These are phyloP conservation scores for Xestia sexstrigata DNA, from an alignment of 2,888 invertebrate species.

Conservation along the genomic window DNA sequence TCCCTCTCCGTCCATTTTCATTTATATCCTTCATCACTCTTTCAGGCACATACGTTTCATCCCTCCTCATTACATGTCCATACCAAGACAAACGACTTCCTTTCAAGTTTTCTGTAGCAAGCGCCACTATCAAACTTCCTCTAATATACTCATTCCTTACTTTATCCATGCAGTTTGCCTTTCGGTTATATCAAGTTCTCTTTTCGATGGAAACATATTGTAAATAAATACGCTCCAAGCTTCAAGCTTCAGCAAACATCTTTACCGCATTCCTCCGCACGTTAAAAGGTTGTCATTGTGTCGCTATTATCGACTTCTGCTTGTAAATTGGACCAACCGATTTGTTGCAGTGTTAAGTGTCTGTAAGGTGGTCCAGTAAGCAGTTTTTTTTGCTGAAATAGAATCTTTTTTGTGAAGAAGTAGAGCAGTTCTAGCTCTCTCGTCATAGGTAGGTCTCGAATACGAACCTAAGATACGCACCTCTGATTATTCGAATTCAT, in stretches of 20 bases:
- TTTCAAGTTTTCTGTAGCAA: too few species aligned
- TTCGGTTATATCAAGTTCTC: not conserved
- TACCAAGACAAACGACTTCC: too few species aligned
- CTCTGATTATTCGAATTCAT: too few species aligned
- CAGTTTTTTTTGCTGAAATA: slow-evolving; percentile 39
- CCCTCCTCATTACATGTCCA: too few species aligned
- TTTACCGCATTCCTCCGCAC: slow-evolving; percentile 62
- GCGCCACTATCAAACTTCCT: too few species aligned
- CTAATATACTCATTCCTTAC: too few species aligned
- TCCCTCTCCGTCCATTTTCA: too few species aligned
- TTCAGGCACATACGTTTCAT: too few species aligned
- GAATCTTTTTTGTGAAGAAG: slow-evolving; percentile 14
- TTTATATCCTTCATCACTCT: too few species aligned
- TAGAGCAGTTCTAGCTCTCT: not conserved
- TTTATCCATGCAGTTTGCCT: not conserved
- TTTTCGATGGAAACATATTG: not conserved
- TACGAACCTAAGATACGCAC: too few species aligned
- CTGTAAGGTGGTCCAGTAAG: slow-evolving; percentile 70
- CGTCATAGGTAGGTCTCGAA: too few species aligned
- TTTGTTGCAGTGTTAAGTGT: slow-evolving; percentile 75
- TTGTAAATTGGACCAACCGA: slow-evolving; percentile 74
- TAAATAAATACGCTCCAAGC: slow-evolving; percentile 51
- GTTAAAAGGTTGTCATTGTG: slow-evolving; percentile 73
- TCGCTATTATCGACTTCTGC: slow-evolving; percentile 71
- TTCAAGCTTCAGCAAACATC: slow-evolving; percentile 52